These are phyloP conservation scores for Meandrina meandrites DNA, from an alignment of 92 coral and sea anemone species.

Conservation along the genomic window DNA sequence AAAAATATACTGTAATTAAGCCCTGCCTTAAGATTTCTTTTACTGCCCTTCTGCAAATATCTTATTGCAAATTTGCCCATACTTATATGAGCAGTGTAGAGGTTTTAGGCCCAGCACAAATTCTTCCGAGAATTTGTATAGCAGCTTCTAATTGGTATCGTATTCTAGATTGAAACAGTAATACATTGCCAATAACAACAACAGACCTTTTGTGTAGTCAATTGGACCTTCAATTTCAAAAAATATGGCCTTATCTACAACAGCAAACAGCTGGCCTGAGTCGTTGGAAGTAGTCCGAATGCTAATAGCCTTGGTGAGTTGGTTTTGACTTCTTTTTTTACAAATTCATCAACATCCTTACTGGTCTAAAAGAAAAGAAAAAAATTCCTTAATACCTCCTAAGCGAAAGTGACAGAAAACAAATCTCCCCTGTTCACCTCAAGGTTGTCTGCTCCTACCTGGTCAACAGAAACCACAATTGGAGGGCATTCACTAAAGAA, in stretches of 20 bases:
- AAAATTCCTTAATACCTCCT: neutral
- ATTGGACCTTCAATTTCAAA: constrained; percentile 11
- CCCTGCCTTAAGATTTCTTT: neutral
- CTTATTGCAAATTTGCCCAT: constrained; percentile 15
- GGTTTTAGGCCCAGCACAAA: constrained; percentile 45
- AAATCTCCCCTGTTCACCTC: neutral
- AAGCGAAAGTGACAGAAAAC: neutral
- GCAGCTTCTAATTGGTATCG: constrained; percentile 28
- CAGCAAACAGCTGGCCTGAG: constrained; percentile 37
- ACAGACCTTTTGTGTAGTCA: constrained; percentile 9
- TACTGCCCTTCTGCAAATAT: constrained; percentile 3
- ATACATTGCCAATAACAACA: constrained; percentile 25
- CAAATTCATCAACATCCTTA: constrained; percentile 35
- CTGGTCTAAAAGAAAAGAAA: constrained; percentile 8
- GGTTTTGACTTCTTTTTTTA: constrained; percentile 28
- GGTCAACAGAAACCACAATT: neutral
- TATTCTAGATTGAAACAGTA: constrained; percentile 31
- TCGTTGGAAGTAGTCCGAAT: neutral
- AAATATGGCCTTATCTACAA: constrained; percentile 35
- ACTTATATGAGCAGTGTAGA: constrained; percentile 22
- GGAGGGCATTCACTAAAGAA: constrained; percentile 2
- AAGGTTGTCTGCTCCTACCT: neutral
- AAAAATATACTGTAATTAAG: neutral
- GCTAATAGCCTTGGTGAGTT: constrained; percentile 24
- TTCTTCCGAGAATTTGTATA: constrained; percentile 41